Evolutionary conservation across 2,113 vertebrate genomes (phyloP).

Genomic region (Xenopus borealis): DNA sequence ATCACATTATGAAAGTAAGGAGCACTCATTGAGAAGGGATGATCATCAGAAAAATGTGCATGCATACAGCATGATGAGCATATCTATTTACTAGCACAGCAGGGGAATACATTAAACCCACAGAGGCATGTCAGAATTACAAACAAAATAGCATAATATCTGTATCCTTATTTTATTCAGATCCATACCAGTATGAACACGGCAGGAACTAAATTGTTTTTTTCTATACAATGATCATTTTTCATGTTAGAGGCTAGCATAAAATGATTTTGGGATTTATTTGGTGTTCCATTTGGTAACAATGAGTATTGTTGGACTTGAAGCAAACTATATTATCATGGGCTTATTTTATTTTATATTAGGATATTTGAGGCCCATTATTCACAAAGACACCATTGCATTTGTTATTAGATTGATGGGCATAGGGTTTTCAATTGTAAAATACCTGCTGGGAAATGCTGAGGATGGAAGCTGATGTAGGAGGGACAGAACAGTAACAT

Average conservation of each 20-base stretch:
- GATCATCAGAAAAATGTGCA: background rate
- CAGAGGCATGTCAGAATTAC: background rate
- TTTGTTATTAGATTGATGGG: no score
- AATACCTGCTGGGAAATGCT: no score
- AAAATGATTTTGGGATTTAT: no score
- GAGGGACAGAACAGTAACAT: no score
- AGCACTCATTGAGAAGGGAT: background rate
- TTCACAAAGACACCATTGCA: no score
- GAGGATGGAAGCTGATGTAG: no score
- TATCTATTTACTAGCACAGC: background rate
- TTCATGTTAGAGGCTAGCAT: background rate
- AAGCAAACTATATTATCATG: no score
- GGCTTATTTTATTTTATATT: no score
- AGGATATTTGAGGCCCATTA: no score
- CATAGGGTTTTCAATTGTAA: no score
- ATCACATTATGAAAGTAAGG: constrained; percentile 1
- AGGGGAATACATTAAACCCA: background rate
- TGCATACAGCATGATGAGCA: background rate
- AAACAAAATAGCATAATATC: background rate
- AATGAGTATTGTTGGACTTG: no score
- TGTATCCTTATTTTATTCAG: background rate
- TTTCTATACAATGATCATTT: background rate
- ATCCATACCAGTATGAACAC: background rate
- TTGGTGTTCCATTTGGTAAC: no score
- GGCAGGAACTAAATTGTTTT: background rate